These are phyloP conservation scores for Dusona sp. DNA, from an alignment of 2,888 invertebrate genomes.

Conservation along the genomic window DNA sequence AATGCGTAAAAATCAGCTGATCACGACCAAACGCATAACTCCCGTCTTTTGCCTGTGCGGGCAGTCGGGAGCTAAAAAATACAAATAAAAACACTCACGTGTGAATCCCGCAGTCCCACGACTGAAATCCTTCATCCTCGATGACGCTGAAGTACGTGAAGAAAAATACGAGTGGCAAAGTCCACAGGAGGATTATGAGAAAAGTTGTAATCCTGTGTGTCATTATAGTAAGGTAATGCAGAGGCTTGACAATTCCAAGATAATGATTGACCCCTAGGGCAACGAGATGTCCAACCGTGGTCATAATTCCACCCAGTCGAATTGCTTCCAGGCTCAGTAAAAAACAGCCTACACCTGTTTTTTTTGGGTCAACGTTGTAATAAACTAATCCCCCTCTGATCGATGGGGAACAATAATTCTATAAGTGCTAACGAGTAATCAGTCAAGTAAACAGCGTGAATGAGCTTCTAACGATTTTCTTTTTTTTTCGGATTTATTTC, in stretches of 20 bases:
- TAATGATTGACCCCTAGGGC: conserved; percentile 89
- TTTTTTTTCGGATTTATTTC: no score
- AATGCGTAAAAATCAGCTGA: no score
- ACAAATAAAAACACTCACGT: conserved; percentile 53
- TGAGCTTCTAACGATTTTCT: background rate
- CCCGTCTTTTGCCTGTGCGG: no score
- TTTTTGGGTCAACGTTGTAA: background rate
- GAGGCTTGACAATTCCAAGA: conserved; percentile 87
- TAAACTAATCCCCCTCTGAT: background rate
- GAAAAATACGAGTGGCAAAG: conserved; percentile 86
- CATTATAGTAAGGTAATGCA: conserved; percentile 88
- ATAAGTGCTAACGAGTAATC: background rate
- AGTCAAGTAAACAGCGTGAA: background rate
- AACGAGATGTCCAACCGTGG: conserved; percentile 88
- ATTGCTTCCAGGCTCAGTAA: conserved; percentile 83
- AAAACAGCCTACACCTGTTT: conserved; percentile 74
- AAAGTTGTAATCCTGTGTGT: conserved; percentile 86
- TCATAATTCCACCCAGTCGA: conserved; percentile 87
- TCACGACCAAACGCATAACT: no score
- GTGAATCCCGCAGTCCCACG: conserved; percentile 71
- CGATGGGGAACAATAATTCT: background rate
- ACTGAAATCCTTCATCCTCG: conserved; percentile 85
- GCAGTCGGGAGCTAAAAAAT: no score
- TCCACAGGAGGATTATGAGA: conserved; percentile 86
- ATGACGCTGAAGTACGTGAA: conserved; percentile 86